These are phyloP conservation scores for Semnopithecus entellus DNA, from an alignment of 2,113 vertebrate genomes.

Conservation along the genomic window DNA sequence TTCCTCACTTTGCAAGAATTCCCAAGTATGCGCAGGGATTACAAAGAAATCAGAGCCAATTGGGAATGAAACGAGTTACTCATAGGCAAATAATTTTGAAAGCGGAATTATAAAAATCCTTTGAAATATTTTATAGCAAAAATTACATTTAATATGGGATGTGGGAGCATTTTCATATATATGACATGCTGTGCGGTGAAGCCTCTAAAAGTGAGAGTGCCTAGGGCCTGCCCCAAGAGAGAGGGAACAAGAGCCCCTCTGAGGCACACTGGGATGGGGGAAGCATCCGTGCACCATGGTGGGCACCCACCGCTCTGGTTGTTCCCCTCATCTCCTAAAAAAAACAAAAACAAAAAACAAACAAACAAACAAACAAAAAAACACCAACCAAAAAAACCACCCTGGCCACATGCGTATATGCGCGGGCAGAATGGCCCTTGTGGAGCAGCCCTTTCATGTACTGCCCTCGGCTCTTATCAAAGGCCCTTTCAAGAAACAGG, in stretches of 20 bases:
- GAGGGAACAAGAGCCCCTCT: constrained; percentile 43
- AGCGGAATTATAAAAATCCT: constrained; percentile 73
- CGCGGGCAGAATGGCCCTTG: constrained; percentile 56
- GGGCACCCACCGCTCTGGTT: constrained; percentile 14
- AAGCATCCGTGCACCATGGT: not conserved
- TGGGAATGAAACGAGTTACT: constrained; percentile 71
- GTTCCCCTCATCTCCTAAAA: constrained; percentile 53
- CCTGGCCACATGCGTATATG: constrained; percentile 57
- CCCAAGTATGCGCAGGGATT: constrained; percentile 62
- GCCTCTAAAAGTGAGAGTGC: constrained; percentile 2
- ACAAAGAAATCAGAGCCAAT: constrained; percentile 72
- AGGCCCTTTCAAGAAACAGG: constrained; percentile 77
- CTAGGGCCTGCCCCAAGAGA: not conserved
- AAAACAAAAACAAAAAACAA: not conserved
- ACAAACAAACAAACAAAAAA: too few relatives aligned
- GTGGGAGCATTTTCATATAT: constrained; percentile 62
- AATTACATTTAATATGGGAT: constrained; percentile 69
- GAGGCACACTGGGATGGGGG: not conserved
- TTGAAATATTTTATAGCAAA: constrained; percentile 74
- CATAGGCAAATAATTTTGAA: constrained; percentile 74
- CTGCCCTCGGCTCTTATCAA: constrained; percentile 74
- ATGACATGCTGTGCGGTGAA: constrained; percentile 51
- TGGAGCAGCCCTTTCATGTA: constrained; percentile 59
- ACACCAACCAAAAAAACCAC: not conserved
- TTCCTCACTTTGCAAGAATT: constrained; percentile 77